Conservation (phyloP, 2,113 vertebrate genomes). For the Lepus europaeus region DNA sequence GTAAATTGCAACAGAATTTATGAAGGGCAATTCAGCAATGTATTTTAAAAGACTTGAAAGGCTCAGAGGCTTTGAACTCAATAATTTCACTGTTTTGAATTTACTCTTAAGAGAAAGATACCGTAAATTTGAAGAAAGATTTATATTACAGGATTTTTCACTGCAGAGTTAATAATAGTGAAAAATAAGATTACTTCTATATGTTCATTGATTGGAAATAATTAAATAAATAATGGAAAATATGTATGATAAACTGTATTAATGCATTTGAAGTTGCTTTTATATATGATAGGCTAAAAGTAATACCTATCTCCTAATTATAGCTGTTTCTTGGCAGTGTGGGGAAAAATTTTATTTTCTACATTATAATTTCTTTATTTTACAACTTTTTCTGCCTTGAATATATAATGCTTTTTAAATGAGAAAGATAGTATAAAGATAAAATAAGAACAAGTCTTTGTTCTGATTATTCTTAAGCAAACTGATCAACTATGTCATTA, state of each 20-base stretch:
- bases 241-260: not conserved
- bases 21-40: not conserved
- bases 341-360: conserved; percentile 49
- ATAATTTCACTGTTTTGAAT: conserved; percentile 54
- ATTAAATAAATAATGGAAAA: conserved; percentile 43
- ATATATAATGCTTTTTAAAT: conserved; percentile 36
- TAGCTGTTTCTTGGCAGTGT: conserved; percentile 8
- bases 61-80: conserved; percentile 37
- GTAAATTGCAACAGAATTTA: conserved; percentile 57
- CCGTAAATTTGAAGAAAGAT: conserved; percentile 40
- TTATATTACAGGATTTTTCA: conserved; percentile 40
- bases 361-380: conserved; percentile 47
- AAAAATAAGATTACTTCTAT: not conserved
- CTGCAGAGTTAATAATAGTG: conserved; percentile 48
- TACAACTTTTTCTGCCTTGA: conserved; percentile 28
- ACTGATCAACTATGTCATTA: not conserved
- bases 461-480: conserved; percentile 34
- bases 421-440: not conserved
- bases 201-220: conserved; percentile 29
- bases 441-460: not conserved
- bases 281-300: not conserved
- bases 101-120: conserved; percentile 55
- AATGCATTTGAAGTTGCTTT: conserved; percentile 33
- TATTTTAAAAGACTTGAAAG: conserved; percentile 46
- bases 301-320: not conserved